These are phyloP conservation scores for Semicossyphus pulcher DNA, from an alignment of 2,113 vertebrate genomes.

Conservation along the genomic window DNA sequence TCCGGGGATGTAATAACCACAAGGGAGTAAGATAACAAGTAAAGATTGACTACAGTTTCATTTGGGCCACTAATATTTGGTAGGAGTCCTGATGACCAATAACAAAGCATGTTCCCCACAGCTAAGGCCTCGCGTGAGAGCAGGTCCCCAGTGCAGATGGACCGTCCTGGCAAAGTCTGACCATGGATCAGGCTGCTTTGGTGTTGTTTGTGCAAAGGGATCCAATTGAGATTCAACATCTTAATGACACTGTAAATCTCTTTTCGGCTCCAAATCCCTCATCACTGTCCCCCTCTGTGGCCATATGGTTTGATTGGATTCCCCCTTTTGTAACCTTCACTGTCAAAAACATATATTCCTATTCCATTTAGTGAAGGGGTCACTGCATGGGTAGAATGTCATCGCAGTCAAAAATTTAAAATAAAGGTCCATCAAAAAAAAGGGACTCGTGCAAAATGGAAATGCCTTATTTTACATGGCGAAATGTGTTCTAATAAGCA, in stretches of 20 bases:
- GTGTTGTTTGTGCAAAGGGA: conserved; percentile 12
- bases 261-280: conserved; percentile 26
- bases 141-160: conserved; percentile 16
- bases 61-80: neutral
- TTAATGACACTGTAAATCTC: conserved; percentile 40
- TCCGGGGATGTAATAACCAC: neutral
- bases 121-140: conserved; percentile 15
- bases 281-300: neutral
- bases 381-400: neutral
- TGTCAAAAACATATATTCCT: neutral
- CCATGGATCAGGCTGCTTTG: conserved; percentile 21
- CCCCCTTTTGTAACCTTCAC: neutral
- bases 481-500: no score
- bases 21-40: neutral
- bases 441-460: no score
- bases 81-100: neutral
- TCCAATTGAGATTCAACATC: conserved; percentile 37
- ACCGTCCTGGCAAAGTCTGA: neutral
- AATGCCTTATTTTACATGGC: neutral
- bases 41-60: conserved; percentile 4
- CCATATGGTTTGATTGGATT: conserved; percentile 9
- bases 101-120: neutral
- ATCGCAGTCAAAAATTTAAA: neutral
- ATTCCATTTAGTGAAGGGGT: no score
- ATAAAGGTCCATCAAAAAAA: no score